Base-by-base conservation (phyloP, 2,113 vertebrate genomes). In the Syngnathus typhle region DNA sequence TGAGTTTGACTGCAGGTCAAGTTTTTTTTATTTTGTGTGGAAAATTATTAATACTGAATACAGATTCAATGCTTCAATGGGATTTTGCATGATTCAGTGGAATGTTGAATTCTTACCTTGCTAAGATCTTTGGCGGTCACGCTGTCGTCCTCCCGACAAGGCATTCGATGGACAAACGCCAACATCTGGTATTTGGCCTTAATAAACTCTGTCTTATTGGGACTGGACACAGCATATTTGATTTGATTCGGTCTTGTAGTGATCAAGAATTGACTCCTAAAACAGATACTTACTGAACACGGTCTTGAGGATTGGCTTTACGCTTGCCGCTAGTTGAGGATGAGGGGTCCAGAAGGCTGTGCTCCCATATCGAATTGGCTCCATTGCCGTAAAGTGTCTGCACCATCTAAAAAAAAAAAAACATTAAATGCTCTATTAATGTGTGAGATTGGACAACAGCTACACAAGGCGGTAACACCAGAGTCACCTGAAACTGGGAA, bases 341-440 rank as follows among this genome's bases (percentile, higher is more conserved):
- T 3, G 49, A 52, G 32, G 96, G 97, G 78, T 99, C 97, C 85
- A 99, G 91, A 86, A 99, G 84, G 0, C 93, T 96, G 74, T 99
- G 97, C 58, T 99, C 97, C 97, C 97, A 99, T 82, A 99, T 99
- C 76, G 97, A 98, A 84, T 98, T 99, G 39, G 97, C 95, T 65
- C 96, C 96, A 69, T 99, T 98, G 68, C 93, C 95, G 73, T 95
- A 98, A 68, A 98, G 88, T 0, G 94, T 97, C 85, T 98, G 96
- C 60, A 98, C 94, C 97, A 98, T 99, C 97, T 99, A 80, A 9
- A 77, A 52, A 19, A 23, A 27, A 1, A 32, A 32, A 1, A 21
- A n/a, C n/a, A 52, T 52, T 21, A 21, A n/a, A 52, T n/a, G 7
- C 8, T 4, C 16, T n/a, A 21, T 52, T n/a, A 11, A 39, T 39